Conservation (phyloP, 2,888 invertebrate species). For the Stenotaenia linearis region DNA sequence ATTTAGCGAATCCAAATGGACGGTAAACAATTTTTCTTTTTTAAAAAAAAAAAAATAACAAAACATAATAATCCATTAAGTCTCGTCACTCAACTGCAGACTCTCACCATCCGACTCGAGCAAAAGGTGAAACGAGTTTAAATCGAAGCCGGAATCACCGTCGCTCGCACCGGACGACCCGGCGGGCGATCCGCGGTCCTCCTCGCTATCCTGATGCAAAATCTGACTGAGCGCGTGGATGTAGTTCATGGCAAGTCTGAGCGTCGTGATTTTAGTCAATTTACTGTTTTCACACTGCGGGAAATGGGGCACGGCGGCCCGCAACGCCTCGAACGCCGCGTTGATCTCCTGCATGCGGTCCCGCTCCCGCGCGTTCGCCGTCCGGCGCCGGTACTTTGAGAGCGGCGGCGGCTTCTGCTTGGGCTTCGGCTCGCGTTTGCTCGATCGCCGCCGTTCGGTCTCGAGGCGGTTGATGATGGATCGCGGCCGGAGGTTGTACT, state of each 20-base stretch:
- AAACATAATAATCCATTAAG: background rate
- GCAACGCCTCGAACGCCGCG: constrained; percentile 74
- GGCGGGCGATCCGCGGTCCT: background rate
- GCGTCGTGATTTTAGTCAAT: constrained; percentile 80
- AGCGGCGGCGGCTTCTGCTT: constrained; percentile 58
- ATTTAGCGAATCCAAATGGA: background rate
- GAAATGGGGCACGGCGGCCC: constrained; percentile 64
- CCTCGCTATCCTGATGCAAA: background rate
- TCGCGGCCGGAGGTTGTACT: constrained; percentile 63
- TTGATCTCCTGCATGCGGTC: constrained; percentile 86
- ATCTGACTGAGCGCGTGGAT: constrained; percentile 69
- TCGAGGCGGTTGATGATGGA: constrained; percentile 57
- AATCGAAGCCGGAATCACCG: background rate
- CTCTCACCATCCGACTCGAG: constrained; percentile 59
- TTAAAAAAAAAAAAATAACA: background rate
- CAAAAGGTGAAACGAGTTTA: constrained; percentile 50
- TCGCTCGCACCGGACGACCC: constrained; percentile 15
- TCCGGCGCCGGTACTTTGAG: constrained; percentile 82
- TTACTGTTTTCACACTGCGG: constrained; percentile 57
- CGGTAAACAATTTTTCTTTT: background rate
- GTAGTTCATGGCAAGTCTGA: constrained; percentile 80
- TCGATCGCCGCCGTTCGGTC: constrained; percentile 47
- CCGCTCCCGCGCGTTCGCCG: constrained; percentile 81
- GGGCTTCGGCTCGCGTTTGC: constrained; percentile 45
- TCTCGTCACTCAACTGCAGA: constrained; percentile 40